A percentile compares a stretch with the other conserved stretches of the same genome.
These are phyloP conservation scores for Lagorchestes hirsutus DNA, from an alignment of 2,797 vertebrate species.

Conservation along the genomic window DNA sequence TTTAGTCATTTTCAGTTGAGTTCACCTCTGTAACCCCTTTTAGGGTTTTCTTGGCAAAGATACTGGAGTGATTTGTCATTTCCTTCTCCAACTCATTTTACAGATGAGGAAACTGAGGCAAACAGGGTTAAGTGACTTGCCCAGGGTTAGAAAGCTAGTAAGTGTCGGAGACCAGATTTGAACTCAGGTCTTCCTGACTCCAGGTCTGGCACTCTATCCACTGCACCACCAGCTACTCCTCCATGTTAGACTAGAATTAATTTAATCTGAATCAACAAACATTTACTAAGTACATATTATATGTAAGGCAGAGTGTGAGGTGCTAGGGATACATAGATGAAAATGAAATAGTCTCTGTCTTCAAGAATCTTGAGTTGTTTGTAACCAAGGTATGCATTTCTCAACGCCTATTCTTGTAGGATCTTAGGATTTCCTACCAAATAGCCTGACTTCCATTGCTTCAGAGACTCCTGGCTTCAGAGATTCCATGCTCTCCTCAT, in stretches of 20 bases:
- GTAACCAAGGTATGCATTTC: background rate
- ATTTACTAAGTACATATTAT: background rate
- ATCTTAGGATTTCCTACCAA: background rate
- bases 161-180: background rate
- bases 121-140: background rate
- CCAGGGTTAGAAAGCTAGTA: background rate
- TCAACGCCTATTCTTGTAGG: background rate
- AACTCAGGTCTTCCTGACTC: background rate
- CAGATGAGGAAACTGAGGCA: background rate
- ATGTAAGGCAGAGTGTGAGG: background rate
- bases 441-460: background rate
- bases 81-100: background rate
- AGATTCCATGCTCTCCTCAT: background rate
- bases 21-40: background rate
- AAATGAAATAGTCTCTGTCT: background rate
- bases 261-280: background rate
- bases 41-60: background rate
- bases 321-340: background rate
- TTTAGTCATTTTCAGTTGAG: background rate
- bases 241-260: background rate
- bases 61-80: background rate
- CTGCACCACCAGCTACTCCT: background rate
- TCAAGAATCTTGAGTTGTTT: background rate
- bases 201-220: background rate
- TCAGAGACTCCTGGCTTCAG: background rate